Evolutionary conservation across 1,140 invertebrate species (phyloP), one percentile per base, ranked within the genome.

Genomic region (Dryas iulia): DNA sequence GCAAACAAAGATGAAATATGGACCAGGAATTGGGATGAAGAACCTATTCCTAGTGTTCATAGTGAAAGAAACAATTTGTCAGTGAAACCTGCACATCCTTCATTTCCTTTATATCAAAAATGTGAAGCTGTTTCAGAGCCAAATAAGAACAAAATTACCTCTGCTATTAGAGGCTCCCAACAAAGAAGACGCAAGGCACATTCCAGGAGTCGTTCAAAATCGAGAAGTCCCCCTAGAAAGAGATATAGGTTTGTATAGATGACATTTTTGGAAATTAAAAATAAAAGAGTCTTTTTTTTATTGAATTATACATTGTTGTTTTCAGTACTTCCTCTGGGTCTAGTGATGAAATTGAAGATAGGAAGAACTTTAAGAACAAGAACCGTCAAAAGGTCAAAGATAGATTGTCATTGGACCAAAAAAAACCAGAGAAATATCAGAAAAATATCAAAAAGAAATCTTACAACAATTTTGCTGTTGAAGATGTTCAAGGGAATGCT

Each of bases 21-120:
- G 94, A 95, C 96, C 0, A 97, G 97, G 78, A 97, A 99, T 92
- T 99, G 98, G 98, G 95, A 96, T 71, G 95, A 94, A 70, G 98
- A 99, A 86, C 96, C 97, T 21, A 93, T 99, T 68, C 98, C 98
- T 1, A 96, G 95, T 83, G 95, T 96, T 30, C 94, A 96, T 77
- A 96, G 95, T 81, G 96, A 96, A 84, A 91, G 95, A 26, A 94
- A 95, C 92, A 94, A 93, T 69, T 93, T 95, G 56, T 77, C 82
- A 60, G 86, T 92, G 12, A 94, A 94, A 77, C 88, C 92, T 59
- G 90, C 93, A 12, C 83, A 83, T 70, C 93, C 92, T 53, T 86
- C 92, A 56, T 83, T 94, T 69, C 80, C 87, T 21, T 90, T 93
- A 68, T 94, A 93, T 79, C 93, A 94, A 79, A 92, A 89, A 57